Conservation (phyloP, 2,888 invertebrate species). For the Cheilosia soror region DNA sequence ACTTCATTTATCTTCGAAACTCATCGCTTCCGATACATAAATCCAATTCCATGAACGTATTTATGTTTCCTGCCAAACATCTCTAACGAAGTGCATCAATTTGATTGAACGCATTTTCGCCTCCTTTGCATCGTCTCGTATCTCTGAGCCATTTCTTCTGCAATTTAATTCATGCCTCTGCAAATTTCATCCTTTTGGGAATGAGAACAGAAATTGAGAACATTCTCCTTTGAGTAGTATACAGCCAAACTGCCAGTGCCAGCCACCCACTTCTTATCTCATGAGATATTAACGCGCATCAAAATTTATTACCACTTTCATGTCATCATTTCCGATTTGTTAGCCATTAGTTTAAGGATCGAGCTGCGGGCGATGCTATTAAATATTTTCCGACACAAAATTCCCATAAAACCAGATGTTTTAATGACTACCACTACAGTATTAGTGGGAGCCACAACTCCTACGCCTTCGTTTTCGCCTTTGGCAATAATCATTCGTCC, state of each 20-base stretch:
- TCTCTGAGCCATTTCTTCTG: not conserved
- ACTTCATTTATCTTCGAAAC: slow-evolving; percentile 19
- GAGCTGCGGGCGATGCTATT: not conserved
- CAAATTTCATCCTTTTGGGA: not conserved
- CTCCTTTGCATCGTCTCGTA: not conserved
- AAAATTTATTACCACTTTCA: slow-evolving; percentile 61
- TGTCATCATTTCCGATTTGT: slow-evolving; percentile 60
- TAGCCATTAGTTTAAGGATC: slow-evolving; percentile 22
- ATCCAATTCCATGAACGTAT: not conserved
- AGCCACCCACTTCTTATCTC: slow-evolving; percentile 13
- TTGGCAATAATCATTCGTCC: slow-evolving; percentile 43
- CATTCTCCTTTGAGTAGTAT: not conserved
- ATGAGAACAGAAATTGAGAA: not conserved
- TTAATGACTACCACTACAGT: slow-evolving; percentile 28
- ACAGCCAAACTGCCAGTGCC: not conserved
- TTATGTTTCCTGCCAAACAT: not conserved
- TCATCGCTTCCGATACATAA: not conserved
- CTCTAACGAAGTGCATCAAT: slow-evolving; percentile 31
- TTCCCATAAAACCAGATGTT: slow-evolving; percentile 46
- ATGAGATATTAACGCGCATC: slow-evolving; percentile 49
- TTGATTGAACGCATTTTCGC: slow-evolving; percentile 25
- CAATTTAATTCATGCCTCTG: not conserved
- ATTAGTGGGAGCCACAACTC: not conserved
- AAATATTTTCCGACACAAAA: slow-evolving; percentile 12
- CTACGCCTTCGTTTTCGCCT: not conserved